Base-by-base conservation (phyloP, 2,113 vertebrate species). In the Psilopsiagon aurifrons region DNA sequence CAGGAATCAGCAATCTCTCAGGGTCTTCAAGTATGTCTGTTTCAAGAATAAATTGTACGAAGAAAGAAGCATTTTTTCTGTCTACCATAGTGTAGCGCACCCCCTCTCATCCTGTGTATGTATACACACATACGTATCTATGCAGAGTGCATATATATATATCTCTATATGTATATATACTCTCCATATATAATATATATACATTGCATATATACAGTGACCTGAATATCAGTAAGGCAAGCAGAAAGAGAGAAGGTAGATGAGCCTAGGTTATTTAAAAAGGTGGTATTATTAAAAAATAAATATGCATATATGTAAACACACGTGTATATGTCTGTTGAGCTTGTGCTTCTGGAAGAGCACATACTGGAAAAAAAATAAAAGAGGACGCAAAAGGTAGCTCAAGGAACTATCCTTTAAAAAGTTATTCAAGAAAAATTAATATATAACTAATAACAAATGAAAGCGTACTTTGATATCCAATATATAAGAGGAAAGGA, bases 351-450 rank as follows among this genome's bases (percentile, higher is more conserved):
- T 20, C 18, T 46, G 39, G 59, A 91, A 76, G 8, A 28, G 8
- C 7, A 68, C 0, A 12, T 11, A 11, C 7, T 22, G 33, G 10
- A 55, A 64, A 63, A 49, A 67, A 64, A 44, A 19, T 7, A 54
- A 43, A 24, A 3, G 2, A 28, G 1, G 5, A 47, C 3, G 41
- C 0, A 2, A 55, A 39, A 57, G 10, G 17, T 91, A 55, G 41
- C 22, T 52, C 37, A 41, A 57, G 18, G 4, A 57, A 46, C 1
- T 10, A n/a, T 22, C 20, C 52, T 57, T 51, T 22, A 63, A 39
- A 41, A 83, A 62, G 23, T 47, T 5, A 62, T 49, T 43, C 15
- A 77, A 67, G n/a, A 67, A 86, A 46, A 66, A 43, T 9, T 5
- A 49, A 77, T n/a, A 43, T 43, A 43, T 60, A 71, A 11, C 23